Base-by-base conservation (phyloP, 2,797 vertebrate species). In the Pitangus sulphuratus region DNA sequence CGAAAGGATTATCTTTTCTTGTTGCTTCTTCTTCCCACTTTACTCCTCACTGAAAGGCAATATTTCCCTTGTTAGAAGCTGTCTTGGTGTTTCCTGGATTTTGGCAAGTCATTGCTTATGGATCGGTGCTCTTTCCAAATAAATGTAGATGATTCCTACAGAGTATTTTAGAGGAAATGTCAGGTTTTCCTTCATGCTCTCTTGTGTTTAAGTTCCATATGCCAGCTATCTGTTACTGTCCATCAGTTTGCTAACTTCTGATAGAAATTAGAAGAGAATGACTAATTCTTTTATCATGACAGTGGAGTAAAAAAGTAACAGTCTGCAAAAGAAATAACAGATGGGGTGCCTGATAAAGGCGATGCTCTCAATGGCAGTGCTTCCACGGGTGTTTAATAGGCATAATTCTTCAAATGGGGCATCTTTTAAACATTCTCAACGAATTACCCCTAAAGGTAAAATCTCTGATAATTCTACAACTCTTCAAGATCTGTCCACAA, bases 361-460 rank as follows among this genome's bases (percentile, higher is more conserved):
- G 37, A 6, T 18, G 1, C 7, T 57, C 30, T 68, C 15, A 14
- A 11, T 44, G 39, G 22, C 50, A 42, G 28, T 48, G 31, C 22
- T 83, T 78, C 82, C 68, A 66, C 40, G 11, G 47, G n/a, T 85
- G 39, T 94, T 94, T 87, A 85, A 93, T 86, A 78, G 53, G 37
- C 72, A 57, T 70, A 95, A 91, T 76, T 87, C 90, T 85, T 95
- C 80, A 92, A 75, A 93, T 90, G 40, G 51, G 45, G 45, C 8
- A 35, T 54, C 60, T 69, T 84, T 57, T 37, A 3, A 66, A 47
- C 42, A 61, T 89, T 65, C n/a, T 42, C 3, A 4, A 37, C 70
- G 75, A 50, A 47, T 95, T 88, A 78, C 35, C 62, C 21, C 57
- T 74, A 42, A 93, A 87, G 56, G 64, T 75, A 71, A 90, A 78